A percentile compares a stretch with the other conserved stretches of the same genome.
phyloP scores from a whole-genome alignment of 1,140 invertebrate genomes.

The Thaumetopoea pityocampa region DNA sequence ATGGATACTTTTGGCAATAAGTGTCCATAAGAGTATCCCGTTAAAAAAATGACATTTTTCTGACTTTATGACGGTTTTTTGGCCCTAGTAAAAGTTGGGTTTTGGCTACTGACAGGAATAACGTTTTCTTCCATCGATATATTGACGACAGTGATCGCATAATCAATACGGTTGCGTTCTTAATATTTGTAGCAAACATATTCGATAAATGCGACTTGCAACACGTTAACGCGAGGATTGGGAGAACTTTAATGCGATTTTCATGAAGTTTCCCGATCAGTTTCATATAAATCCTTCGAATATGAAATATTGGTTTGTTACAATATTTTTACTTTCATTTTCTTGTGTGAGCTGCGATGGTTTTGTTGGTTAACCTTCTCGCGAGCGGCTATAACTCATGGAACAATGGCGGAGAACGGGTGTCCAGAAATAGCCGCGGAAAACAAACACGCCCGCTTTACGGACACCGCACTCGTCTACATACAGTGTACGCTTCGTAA shows the following conservation, averaged over 20 bases:
- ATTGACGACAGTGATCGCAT: no score
- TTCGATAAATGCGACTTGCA: conserved; percentile 8
- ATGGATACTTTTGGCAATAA: no score
- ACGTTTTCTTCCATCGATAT: no score
- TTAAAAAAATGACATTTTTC: no score
- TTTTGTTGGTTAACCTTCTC: conserved; percentile 41
- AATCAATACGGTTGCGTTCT: no score
- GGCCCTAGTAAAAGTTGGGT: no score
- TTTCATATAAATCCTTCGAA: conserved; percentile 32
- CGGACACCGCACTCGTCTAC: conserved; percentile 28
- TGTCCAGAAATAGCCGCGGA: conserved; percentile 55
- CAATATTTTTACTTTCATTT: conserved; percentile 40
- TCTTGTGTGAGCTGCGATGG: conserved; percentile 26
- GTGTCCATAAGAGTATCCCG: no score
- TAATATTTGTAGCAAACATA: no score
- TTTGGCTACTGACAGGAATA: no score
- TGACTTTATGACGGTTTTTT: no score
- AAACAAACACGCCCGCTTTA: conserved; percentile 47
- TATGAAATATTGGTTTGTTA: conserved; percentile 34
- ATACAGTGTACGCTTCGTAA: conserved; percentile 10
- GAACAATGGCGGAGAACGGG: conserved; percentile 43
- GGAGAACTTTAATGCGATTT: neutral
- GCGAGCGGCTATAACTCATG: conserved; percentile 46
- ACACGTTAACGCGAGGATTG: neutral
- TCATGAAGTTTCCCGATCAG: conserved; percentile 12